Conservation (phyloP, 2,888 invertebrate genomes). For the Melanargia galathea region DNA sequence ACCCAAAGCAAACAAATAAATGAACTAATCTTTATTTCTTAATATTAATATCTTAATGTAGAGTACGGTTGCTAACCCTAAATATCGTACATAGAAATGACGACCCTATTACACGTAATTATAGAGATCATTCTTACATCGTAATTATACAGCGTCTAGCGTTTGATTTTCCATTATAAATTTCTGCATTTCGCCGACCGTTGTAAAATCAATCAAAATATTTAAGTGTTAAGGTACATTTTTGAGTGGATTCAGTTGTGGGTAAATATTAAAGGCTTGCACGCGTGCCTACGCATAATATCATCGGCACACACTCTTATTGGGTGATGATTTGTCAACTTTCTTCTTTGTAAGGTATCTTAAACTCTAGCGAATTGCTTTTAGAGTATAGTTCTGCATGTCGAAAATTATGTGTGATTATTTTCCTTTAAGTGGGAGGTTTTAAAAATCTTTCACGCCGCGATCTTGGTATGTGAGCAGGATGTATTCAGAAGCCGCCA, state of each 20-base stretch:
- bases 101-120: slow-evolving; percentile 49
- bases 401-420: slow-evolving; percentile 38
- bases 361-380: slow-evolving; percentile 39
- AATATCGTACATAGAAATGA: slow-evolving; percentile 52
- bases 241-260: slow-evolving; percentile 43
- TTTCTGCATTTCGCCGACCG: slow-evolving; percentile 17
- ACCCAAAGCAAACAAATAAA: no score
- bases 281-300: slow-evolving; percentile 79
- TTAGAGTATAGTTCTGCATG: slow-evolving; percentile 38
- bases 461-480: slow-evolving; percentile 49
- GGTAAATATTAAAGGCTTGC: slow-evolving; percentile 45
- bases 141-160: slow-evolving; percentile 37
- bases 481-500: slow-evolving; percentile 23
- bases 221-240: slow-evolving; percentile 43
- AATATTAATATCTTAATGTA: no score
- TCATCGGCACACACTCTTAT: slow-evolving; percentile 70
- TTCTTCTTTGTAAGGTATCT: slow-evolving; percentile 44
- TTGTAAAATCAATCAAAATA: slow-evolving; percentile 44
- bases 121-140: slow-evolving; percentile 45
- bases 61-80: slow-evolving; percentile 29
- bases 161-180: slow-evolving; percentile 43
- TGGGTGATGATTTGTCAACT: slow-evolving; percentile 77
- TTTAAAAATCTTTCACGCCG: slow-evolving; percentile 63
- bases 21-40: no score
- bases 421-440: slow-evolving; percentile 60